These are phyloP conservation scores for Apodemus speciosus DNA, from an alignment of 2,113 vertebrate genomes.

Conservation along the genomic window DNA sequence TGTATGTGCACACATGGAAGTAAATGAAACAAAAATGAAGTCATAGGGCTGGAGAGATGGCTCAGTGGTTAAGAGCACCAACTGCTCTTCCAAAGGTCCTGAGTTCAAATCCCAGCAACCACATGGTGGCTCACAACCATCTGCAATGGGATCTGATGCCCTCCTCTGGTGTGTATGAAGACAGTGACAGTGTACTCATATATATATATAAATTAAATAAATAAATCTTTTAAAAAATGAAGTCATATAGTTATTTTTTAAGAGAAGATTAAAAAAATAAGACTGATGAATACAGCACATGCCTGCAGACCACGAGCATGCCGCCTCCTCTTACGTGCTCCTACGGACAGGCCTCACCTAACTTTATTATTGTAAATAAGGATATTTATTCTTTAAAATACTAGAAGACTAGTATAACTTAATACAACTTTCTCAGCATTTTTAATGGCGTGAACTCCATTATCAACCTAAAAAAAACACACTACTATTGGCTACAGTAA, in stretches of 20 bases:
- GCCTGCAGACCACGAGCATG: background rate
- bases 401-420: background rate
- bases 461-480: background rate
- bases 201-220: too few relatives aligned
- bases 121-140: too few relatives aligned
- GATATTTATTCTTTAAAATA: conserved; percentile 31
- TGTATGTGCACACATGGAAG: background rate
- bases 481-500: background rate
- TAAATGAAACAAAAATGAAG: background rate
- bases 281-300: background rate
- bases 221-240: too few relatives aligned
- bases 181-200: too few relatives aligned
- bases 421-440: background rate
- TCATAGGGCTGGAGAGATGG: too few relatives aligned
- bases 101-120: too few relatives aligned
- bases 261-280: background rate
- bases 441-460: background rate
- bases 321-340: background rate
- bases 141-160: too few relatives aligned
- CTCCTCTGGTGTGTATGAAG: too few relatives aligned
- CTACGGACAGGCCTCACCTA: background rate
- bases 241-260: background rate
- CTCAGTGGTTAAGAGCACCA: too few relatives aligned
- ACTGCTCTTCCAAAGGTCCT: too few relatives aligned
- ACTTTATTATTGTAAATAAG: conserved; percentile 6